Evolutionary conservation across 1,140 invertebrate genomes (phyloP), one percentile per base, ranked within the genome.

Genomic region (Trinorchestia longiramus): DNA sequence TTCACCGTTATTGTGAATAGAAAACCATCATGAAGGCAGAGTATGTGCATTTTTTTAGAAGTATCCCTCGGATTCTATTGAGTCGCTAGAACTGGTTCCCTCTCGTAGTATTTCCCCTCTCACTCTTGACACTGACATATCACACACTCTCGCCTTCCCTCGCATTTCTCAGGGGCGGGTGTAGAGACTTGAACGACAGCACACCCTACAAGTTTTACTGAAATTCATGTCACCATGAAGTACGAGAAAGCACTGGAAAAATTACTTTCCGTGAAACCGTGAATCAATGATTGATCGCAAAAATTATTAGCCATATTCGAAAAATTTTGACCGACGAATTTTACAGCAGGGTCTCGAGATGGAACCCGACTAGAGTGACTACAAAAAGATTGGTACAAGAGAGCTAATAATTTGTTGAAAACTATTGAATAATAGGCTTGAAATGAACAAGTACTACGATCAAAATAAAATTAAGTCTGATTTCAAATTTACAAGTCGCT

Each of bases 61-160:
- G 92, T 47, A 94, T 94, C 92, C 92, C 92, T 94, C 6, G 92
- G 92, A 94, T 94, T 94, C 92, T 94, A 94, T 94, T 94, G 92
- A 94, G 92, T 94, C 92, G 92, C 92, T 94, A 47, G 92, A 44
- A 47, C 92, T 44, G 41, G 92, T 94, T 94, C 92, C 43, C 88
- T 94, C 92, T 44, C 43, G 41, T 47, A 94, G 92, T 47, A 94
- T 94, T 94, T 94, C 92, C 92, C 92, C 92, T 94, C 92, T 94
- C 44, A 94, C 92, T 94, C 92, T 94, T 94, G 92, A 94, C 92
- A 94, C 92, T 94, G 92, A 94, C 92, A 94, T 94, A 94, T 94
- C 92, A 47, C 92, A 44, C 44, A 94, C 92, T 94, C 92, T 11
- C 43, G 90, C 87, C 87, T 41, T 87, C 87, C 87, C 47, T 53